Evolutionary conservation across 2,888 invertebrate genomes (phyloP), one percentile per base, ranked within the genome.

Genomic region (Parnassius smintheus): DNA sequence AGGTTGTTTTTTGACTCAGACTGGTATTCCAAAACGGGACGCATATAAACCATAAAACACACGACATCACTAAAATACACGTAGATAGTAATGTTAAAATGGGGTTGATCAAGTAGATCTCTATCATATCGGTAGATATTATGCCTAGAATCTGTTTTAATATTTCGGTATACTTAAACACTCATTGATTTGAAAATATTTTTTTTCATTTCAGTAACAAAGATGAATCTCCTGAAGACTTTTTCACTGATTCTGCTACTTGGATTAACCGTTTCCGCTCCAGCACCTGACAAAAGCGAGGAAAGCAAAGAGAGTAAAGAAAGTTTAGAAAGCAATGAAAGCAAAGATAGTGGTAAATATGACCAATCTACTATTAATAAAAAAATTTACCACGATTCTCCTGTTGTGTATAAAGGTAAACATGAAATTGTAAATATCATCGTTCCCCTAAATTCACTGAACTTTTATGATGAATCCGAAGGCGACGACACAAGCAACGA

Each of bases 381-480:
- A 3, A 71, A 78, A 0, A 76, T 79, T 65, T 82, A 76, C 66
- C 68, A 71, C 0, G 65, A 72, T 0, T 64, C 67, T 3, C 57
- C 80, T 1, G 71, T 65, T 2, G 64, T 77, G 11, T 77, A 80
- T 63, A 72, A 68, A 3, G 67, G 72, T 1, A 55, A 81, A 44
- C 70, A 81, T 56, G 77, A 81, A 2, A 75, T 81, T 3, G 73
- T 80, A 35, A 76, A 75, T 11, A 68, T 82, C 1, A 10, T 75
- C n/a, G 67, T 76, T 0, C 80, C 82, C 0, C 9, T 81, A 2
- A 81, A 81, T 57, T 65, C 68, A 10, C 63, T 80, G 0, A 80
- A 79, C 66, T 73, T 79, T n/a, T 72, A 70, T 1, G 73, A 76
- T 9, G 70, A 70, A 0, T 64, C 56, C 2, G 68, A 68, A 4